Evolutionary conservation across 2,888 invertebrate species (phyloP), one percentile per base, ranked within the genome.

Genomic region (Torymus texanus): DNA sequence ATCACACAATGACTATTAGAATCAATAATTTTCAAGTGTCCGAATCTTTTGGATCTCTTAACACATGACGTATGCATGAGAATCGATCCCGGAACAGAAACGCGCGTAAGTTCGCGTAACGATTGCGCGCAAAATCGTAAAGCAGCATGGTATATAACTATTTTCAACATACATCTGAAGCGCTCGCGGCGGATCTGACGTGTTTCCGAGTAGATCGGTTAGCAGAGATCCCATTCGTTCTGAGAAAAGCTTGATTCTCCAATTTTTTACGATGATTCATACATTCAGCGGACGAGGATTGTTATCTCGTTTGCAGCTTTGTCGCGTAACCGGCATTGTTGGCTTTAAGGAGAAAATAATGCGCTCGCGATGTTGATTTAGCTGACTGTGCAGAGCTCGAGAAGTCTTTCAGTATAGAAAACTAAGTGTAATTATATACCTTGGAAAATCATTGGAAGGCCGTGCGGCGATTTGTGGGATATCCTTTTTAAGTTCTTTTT

Each of bases 201-300:
- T 41, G 67, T 73, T 73, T 62, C 61, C 61, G 14, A 78, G 41
- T 41, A 41, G 78, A 78, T 73, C 67, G 10, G 53, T 58, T 59
- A 61, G 56, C 18, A 24, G 18, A 75, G 67, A 61, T 66, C n/a
- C 55, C 53, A 75, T 72, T 72, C 50, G 56, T 75, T 78, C 66
- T 12, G 8, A 21, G 56, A 76, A 73, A 58, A 67, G 50, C 59
- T 16, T 65, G 70, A 72, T 68, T 72, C 58, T 51, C 16, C 12
- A 82, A 75, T 24, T 58, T 68, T 70, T 72, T 59, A 51, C 16
- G 58, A 68, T 76, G 75, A 76, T 66, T 72, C 74, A 73, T 58
- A 14, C 75, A 41, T 41, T 41, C 41, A 41, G 41, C 3, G 14
- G 13, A 12, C 21, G 63, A 68, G 68, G 61, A 75, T 63, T 72